These are phyloP conservation scores for Luffia ferchaultella DNA, from an alignment of 2,888 invertebrate species.

Conservation along the genomic window DNA sequence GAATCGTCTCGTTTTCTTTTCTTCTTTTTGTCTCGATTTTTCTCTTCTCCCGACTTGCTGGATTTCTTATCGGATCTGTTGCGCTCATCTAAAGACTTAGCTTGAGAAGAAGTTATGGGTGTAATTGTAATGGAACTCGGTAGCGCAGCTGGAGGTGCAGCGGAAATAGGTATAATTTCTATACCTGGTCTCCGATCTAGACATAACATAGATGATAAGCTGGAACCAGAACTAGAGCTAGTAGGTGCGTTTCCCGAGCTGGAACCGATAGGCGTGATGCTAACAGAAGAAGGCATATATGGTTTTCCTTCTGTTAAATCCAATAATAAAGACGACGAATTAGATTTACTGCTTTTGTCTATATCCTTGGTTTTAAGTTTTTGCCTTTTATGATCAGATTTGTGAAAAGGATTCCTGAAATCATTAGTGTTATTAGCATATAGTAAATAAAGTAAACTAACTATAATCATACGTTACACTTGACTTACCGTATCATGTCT, in stretches of 20 bases:
- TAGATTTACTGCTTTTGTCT: constrained; percentile 46
- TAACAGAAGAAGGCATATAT: constrained; percentile 59
- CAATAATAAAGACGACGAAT: constrained; percentile 48
- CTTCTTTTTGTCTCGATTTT: constrained; percentile 74
- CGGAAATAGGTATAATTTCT: constrained; percentile 83
- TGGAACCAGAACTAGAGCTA: constrained; percentile 68
- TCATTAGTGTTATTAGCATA: no score
- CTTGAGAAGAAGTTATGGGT: constrained; percentile 72
- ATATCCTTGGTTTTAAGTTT: constrained; percentile 68
- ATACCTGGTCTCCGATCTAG: constrained; percentile 79
- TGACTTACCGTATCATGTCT: constrained; percentile 62
- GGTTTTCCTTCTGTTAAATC: constrained; percentile 65
- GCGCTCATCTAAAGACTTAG: constrained; percentile 52
- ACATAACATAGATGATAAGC: constrained; percentile 67
- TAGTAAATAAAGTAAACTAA: constrained; percentile 10
- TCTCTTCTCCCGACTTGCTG: constrained; percentile 48
- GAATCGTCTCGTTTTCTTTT: constrained; percentile 79
- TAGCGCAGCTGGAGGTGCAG: constrained; percentile 69
- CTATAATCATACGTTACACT: no score
- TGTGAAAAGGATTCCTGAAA: constrained; percentile 65
- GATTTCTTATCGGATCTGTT: constrained; percentile 55
- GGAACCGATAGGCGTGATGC: constrained; percentile 55
- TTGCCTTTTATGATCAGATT: constrained; percentile 66
- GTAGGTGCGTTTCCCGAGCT: constrained; percentile 66
- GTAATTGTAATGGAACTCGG: constrained; percentile 89